Conservation (phyloP, 2,797 vertebrate genomes). For the Hemibagrus guttatus region DNA sequence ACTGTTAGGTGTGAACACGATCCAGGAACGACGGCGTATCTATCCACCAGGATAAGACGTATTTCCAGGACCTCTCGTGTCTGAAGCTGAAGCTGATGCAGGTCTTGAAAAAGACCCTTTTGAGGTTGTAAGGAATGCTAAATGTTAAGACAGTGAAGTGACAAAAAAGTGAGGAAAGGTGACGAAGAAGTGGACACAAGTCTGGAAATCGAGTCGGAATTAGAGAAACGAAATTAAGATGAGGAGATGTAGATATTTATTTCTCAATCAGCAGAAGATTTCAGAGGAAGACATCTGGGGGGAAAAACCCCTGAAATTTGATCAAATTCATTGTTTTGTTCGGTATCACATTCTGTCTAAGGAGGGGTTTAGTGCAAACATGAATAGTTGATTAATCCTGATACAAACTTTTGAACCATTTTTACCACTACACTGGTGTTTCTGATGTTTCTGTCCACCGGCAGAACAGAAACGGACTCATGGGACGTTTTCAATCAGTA, state of each 20-base stretch:
- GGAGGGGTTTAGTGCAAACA: not conserved
- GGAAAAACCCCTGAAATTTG: not conserved
- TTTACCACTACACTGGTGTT: too few species aligned
- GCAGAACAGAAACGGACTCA: too few species aligned
- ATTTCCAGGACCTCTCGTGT: not conserved
- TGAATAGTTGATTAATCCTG: not conserved
- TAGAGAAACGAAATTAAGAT: not conserved
- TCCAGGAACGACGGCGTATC: not conserved
- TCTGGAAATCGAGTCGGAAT: not conserved
- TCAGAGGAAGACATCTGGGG: not conserved
- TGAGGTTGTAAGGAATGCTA: not conserved
- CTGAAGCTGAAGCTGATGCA: not conserved
- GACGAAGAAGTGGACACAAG: not conserved
- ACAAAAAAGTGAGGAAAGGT: not conserved
- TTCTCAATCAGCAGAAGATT: not conserved
- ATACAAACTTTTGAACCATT: not conserved
- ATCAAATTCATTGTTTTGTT: not conserved
- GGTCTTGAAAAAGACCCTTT: not conserved
- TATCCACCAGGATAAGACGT: not conserved
- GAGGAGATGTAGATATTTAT: not conserved
- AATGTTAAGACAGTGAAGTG: not conserved
- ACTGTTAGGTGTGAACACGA: not conserved
- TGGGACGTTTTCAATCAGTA: too few species aligned
- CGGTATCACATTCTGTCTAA: not conserved
- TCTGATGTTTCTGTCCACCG: too few species aligned